These are phyloP conservation scores for Ceratotherium simum DNA, from an alignment of 2,113 vertebrate species.

Conservation along the genomic window DNA sequence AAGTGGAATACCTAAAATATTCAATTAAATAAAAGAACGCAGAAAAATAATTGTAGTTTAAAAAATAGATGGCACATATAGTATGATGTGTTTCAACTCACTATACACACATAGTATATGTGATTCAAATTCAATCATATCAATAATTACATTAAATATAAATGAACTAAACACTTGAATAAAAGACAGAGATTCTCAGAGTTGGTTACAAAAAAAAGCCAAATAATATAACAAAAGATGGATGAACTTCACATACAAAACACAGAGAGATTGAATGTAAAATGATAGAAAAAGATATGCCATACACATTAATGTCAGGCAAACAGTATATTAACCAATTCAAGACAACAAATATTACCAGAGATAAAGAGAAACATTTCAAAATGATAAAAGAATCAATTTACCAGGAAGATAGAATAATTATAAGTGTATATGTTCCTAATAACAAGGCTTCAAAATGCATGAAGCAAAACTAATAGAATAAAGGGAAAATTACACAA, in stretches of 20 bases:
- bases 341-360: not conserved
- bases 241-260: not conserved
- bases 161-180: not conserved
- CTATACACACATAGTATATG: too few species aligned
- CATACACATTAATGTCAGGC: too few species aligned
- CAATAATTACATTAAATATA: not conserved
- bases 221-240: not conserved
- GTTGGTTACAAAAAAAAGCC: not conserved
- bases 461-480: not conserved
- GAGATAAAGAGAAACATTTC: not conserved
- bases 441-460: not conserved
- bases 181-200: not conserved
- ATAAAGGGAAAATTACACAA: not conserved
- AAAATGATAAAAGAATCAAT: not conserved
- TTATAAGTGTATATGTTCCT: too few species aligned
- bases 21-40: not conserved
- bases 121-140: not conserved
- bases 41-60: not conserved
- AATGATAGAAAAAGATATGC: not conserved
- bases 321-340: not conserved
- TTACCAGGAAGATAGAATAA: not conserved
- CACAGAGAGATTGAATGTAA: not conserved
- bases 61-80: not conserved
- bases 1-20: not conserved
- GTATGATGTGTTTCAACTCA: not conserved